A percentile compares a stretch with the other conserved stretches of the same genome.
phyloP scores from a whole-genome alignment of 2,888 invertebrate species.

The Venustoraphidia nigricollis region DNA sequence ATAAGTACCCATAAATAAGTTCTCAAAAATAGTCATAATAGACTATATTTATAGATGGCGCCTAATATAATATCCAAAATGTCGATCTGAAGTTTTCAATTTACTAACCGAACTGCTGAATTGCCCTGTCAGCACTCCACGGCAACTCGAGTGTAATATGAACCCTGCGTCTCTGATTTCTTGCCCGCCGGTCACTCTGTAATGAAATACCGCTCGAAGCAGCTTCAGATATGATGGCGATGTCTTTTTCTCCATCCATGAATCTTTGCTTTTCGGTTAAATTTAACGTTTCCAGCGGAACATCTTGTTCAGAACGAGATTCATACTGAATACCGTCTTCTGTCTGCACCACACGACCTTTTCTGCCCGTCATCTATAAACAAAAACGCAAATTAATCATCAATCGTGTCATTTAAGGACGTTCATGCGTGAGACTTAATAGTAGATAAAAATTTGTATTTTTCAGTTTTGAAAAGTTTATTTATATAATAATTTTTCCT shows the following conservation, averaged over 20 bases:
- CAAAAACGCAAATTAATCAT: slow-evolving; percentile 1
- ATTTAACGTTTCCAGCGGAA: slow-evolving; percentile 92
- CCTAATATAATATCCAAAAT: not conserved
- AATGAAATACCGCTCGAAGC: slow-evolving; percentile 95
- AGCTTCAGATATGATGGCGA: slow-evolving; percentile 98
- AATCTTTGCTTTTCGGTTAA: slow-evolving; percentile 81
- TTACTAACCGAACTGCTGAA: slow-evolving; percentile 84
- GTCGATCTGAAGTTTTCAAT: not conserved
- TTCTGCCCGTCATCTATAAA: slow-evolving; percentile 86
- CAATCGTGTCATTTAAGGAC: not conserved
- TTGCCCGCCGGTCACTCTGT: slow-evolving; percentile 86
- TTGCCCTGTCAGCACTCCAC: slow-evolving; percentile 98
- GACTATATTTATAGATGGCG: too few relatives aligned
- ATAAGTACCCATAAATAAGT: too few relatives aligned
- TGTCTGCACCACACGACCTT: slow-evolving; percentile 69
- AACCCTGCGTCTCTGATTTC: slow-evolving; percentile 86
- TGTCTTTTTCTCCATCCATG: slow-evolving; percentile 96
- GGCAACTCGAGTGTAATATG: slow-evolving; percentile 97
- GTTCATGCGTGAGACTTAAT: too few relatives aligned
- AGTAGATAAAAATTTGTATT: too few relatives aligned
- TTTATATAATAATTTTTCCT: too few relatives aligned
- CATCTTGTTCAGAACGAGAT: slow-evolving; percentile 85
- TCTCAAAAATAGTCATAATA: too few relatives aligned
- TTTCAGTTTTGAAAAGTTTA: too few relatives aligned
- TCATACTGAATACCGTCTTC: slow-evolving; percentile 94